A percentile compares a stretch with the other conserved stretches of the same genome.
Conservation (phyloP, 2,888 invertebrate species). For the Caenorhabditis parvicauda region DNA sequence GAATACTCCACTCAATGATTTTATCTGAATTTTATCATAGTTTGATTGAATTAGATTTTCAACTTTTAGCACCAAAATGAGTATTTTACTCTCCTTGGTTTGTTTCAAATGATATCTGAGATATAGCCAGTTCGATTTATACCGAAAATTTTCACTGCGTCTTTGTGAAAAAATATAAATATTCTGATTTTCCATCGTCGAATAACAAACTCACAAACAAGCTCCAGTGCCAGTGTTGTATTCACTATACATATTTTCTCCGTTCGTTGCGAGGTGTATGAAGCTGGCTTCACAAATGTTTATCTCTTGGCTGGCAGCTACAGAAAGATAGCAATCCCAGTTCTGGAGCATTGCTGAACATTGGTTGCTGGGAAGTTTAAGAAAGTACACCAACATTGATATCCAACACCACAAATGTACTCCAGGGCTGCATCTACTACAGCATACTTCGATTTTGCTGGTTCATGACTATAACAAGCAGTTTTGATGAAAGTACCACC, state of each 20-base stretch:
- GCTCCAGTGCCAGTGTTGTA: slow-evolving; percentile 36
- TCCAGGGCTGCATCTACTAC: slow-evolving; percentile 43
- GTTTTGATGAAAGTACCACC: slow-evolving; percentile 38
- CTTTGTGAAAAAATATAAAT: too few relatives aligned
- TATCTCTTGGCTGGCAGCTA: slow-evolving; percentile 36
- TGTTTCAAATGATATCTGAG: too few relatives aligned
- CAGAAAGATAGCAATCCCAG: slow-evolving; percentile 45
- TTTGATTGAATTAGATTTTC: too few relatives aligned
- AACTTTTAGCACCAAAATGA: too few relatives aligned
- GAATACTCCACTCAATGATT: too few relatives aligned
- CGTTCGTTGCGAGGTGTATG: slow-evolving; percentile 18
- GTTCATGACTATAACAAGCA: slow-evolving; percentile 39
- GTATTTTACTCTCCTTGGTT: too few relatives aligned
- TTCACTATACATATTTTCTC: slow-evolving; percentile 39
- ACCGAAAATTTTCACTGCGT: too few relatives aligned
- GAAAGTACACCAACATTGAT: slow-evolving; percentile 23
- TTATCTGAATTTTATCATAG: too few relatives aligned
- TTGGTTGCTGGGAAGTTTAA: neutral
- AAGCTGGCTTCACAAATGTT: slow-evolving; percentile 38
- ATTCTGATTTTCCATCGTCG: too few relatives aligned
- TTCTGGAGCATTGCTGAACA: slow-evolving; percentile 40
- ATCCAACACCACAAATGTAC: slow-evolving; percentile 45
- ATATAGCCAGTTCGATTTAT: too few relatives aligned
- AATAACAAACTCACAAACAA: slow-evolving; percentile 34
- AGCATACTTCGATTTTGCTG: slow-evolving; percentile 39